phyloP scores from a whole-genome alignment of 2,888 invertebrate species.

The Chrysolina haemoptera region DNA sequence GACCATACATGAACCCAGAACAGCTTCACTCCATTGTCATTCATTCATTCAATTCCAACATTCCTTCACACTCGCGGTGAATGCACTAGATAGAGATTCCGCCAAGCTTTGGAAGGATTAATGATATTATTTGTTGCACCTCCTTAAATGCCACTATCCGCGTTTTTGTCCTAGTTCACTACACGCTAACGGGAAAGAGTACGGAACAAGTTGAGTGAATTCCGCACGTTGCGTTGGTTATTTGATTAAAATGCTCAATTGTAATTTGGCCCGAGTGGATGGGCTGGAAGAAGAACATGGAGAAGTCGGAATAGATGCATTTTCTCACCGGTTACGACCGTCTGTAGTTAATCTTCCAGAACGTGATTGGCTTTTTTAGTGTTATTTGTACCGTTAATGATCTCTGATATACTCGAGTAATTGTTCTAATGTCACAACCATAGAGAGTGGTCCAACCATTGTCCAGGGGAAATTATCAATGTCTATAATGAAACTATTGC shows the following conservation, averaged over 20 bases:
- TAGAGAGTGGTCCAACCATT: too few relatives aligned
- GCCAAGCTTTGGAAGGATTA: not conserved
- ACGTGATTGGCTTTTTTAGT: slow-evolving; percentile 36
- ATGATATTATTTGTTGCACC: slow-evolving; percentile 14
- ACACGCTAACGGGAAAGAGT: not conserved
- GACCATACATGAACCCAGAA: too few relatives aligned
- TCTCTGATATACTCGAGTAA: not conserved
- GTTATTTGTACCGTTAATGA: slow-evolving; percentile 13
- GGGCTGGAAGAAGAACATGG: slow-evolving; percentile 11
- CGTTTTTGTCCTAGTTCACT: not conserved
- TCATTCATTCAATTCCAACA: not conserved
- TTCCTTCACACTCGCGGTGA: not conserved
- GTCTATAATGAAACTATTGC: too few relatives aligned
- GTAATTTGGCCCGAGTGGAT: slow-evolving; percentile 34
- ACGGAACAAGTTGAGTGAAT: slow-evolving; percentile 4
- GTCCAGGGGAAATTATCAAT: too few relatives aligned
- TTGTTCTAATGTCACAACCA: not conserved
- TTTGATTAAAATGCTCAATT: slow-evolving; percentile 39
- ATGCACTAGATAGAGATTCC: not conserved
- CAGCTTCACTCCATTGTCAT: too few relatives aligned
- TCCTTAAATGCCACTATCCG: not conserved
- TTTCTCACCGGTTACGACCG: slow-evolving; percentile 20
- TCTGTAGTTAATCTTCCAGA: slow-evolving; percentile 28
- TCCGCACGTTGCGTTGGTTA: slow-evolving; percentile 22
- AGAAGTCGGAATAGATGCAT: slow-evolving; percentile 21